Percentiles rank a stretch among this genome's conserved stretches.
phyloP scores from a whole-genome alignment of 35 echinoderm and acorn worm species.

The Chiridota heheva region DNA sequence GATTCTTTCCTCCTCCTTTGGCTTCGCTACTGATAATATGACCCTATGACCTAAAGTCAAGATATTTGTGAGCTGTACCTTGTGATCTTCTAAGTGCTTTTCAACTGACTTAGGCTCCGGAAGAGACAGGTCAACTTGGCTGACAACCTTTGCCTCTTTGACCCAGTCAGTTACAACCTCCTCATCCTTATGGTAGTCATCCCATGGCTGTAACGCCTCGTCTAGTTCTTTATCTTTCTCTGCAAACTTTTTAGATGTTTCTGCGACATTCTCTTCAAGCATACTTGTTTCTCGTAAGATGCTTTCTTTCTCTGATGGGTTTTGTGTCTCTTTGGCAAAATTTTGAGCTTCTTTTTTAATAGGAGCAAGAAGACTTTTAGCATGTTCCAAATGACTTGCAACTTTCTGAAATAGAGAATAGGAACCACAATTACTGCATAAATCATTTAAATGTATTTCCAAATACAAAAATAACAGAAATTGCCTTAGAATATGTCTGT shows the following conservation, averaged over 20 bases:
- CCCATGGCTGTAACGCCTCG: slow-evolving; percentile 67
- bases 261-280: slow-evolving; percentile 51
- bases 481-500: no score
- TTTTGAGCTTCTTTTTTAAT: slow-evolving; percentile 53
- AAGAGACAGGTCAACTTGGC: slow-evolving; percentile 29
- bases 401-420: neutral
- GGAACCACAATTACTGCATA: no score
- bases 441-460: no score
- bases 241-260: slow-evolving; percentile 20
- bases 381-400: slow-evolving; percentile 2
- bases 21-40: no score
- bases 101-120: slow-evolving; percentile 38
- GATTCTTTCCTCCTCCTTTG: no score
- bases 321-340: slow-evolving; percentile 61
- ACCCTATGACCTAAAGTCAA: no score
- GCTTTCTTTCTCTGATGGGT: slow-evolving; percentile 42
- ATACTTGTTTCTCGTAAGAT: slow-evolving; percentile 29
- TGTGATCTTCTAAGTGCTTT: slow-evolving; percentile 47
- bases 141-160: slow-evolving; percentile 24
- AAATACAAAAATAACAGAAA: no score
- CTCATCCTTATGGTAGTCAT: slow-evolving; percentile 58
- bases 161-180: slow-evolving; percentile 63
- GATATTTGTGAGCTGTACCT: slow-evolving; percentile 33
- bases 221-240: slow-evolving; percentile 49
- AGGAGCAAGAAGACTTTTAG: slow-evolving; percentile 41